phyloP scores from a whole-genome alignment of 23 tunicate genomes.

The Ciona savignyi region DNA sequence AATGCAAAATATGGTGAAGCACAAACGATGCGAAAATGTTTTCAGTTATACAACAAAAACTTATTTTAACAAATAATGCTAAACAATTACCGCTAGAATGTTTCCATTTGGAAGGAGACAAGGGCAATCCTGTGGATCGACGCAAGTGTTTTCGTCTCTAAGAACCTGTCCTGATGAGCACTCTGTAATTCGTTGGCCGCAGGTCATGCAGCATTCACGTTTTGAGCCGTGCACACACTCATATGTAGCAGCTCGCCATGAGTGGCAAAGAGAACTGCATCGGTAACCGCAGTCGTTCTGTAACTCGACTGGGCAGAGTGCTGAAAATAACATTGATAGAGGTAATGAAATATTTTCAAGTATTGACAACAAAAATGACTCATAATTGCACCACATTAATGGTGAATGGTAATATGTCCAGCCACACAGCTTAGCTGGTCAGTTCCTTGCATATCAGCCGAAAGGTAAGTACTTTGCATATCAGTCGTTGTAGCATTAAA shows the following conservation, averaged over 20 bases:
- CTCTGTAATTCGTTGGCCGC: slow-evolving; percentile 45
- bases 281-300: slow-evolving; percentile 69
- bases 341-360: too few relatives aligned
- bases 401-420: too few relatives aligned
- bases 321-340: slow-evolving; percentile 23
- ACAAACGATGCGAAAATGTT: too few relatives aligned
- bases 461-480: too few relatives aligned
- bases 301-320: slow-evolving; percentile 42
- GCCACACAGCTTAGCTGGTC: too few relatives aligned
- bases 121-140: slow-evolving; percentile 75
- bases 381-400: too few relatives aligned
- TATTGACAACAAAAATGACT: too few relatives aligned
- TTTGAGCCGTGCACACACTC: slow-evolving; percentile 75
- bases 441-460: too few relatives aligned
- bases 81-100: slow-evolving; percentile 71
- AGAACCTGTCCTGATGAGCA: slow-evolving; percentile 70
- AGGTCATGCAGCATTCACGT: slow-evolving; percentile 67
- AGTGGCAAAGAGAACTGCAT: slow-evolving; percentile 84
- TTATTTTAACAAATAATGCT: too few relatives aligned
- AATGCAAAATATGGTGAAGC: neutral
- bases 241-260: slow-evolving; percentile 93
- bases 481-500: too few relatives aligned
- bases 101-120: slow-evolving; percentile 91
- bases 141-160: slow-evolving; percentile 61
- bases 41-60: too few relatives aligned